Evolutionary conservation across 1,140 invertebrate species (phyloP), one percentile per base, ranked within the genome.

Genomic region (Aphelenchoides fujianensis): DNA sequence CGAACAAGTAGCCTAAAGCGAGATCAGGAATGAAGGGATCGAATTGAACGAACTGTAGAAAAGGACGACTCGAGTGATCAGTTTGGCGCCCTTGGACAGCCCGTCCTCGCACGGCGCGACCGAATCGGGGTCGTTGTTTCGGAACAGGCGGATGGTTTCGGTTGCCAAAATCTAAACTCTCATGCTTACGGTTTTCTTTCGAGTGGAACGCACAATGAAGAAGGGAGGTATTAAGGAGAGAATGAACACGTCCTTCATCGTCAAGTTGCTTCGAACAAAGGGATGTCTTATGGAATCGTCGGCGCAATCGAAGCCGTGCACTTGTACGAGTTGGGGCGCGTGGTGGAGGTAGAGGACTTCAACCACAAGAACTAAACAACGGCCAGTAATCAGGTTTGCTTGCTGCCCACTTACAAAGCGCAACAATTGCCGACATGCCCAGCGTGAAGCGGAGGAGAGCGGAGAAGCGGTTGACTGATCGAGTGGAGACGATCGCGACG

Each of bases 1-100:
- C 23, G 19, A 59, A 59, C 55, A 59, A 59, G 23, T 59, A 59
- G 23, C 41, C 41, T 48, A 23, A 48, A 48, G 41, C 41, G 23
- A 16, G 12, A 48, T 48, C 23, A 48, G 41, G 23, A 23, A 16
- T 48, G 41, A 48, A 48, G 12, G n/a, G 12, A 12, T 48, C 23
- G 41, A 48, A 48, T 48, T 12, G 12, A 12, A 48, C 12, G 12
- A 16, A 59, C 55, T 59, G 55, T 59, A 59, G 34, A 59, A 59
- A 16, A 59, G 23, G 34, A 5, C 5, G 5, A 59, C 55, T 59
- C 55, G 5, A 59, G 19, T 23, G 34, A 59, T 19, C 5, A 59
- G 19, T 19, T 19, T 5, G 19, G 5, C 23, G 19, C 28, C 12
- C 34, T 59, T 59, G 7, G 5, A 59, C 28, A 19, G 5, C 34